Percentiles rank a stretch among this genome's conserved stretches.
phyloP scores from a whole-genome alignment of 2,113 vertebrate species.

The Leuciscus idus region DNA sequence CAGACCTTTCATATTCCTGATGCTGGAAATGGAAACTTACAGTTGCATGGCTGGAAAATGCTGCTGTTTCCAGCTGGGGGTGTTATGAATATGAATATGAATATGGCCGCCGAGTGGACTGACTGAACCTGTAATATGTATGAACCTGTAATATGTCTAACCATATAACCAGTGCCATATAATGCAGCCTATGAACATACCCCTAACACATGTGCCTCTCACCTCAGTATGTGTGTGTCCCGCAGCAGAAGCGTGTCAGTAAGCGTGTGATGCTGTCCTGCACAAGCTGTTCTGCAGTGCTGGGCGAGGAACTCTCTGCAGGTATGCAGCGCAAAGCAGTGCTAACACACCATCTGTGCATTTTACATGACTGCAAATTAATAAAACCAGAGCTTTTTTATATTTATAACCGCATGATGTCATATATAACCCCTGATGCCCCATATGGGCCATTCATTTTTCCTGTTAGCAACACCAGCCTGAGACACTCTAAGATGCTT shows the following conservation, averaged over 20 bases:
- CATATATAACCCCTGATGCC: not conserved
- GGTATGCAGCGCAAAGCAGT: slow-evolving; percentile 72
- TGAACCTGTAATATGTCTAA: not conserved
- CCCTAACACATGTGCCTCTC: not conserved
- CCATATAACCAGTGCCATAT: not conserved
- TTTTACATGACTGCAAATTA: not conserved
- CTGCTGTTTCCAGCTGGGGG: not conserved
- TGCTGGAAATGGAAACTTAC: not conserved
- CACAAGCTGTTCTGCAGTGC: slow-evolving; percentile 82
- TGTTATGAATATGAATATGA: not conserved
- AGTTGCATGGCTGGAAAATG: not conserved
- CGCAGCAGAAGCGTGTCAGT: slow-evolving; percentile 81
- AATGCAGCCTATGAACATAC: not conserved
- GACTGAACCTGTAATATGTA: not conserved
- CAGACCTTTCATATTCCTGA: not conserved
- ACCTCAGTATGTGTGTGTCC: slow-evolving; percentile 60
- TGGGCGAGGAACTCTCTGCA: slow-evolving; percentile 86
- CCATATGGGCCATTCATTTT: not conserved
- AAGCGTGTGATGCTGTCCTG: slow-evolving; percentile 81
- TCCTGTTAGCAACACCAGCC: not conserved
- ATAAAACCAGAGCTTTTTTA: not conserved
- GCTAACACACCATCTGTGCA: not conserved
- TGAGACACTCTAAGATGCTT: not conserved
- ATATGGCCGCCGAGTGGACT: not conserved
- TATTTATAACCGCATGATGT: not conserved